These are phyloP conservation scores for Portunus trituberculatus DNA, from an alignment of 1,140 invertebrate genomes.

Conservation along the genomic window DNA sequence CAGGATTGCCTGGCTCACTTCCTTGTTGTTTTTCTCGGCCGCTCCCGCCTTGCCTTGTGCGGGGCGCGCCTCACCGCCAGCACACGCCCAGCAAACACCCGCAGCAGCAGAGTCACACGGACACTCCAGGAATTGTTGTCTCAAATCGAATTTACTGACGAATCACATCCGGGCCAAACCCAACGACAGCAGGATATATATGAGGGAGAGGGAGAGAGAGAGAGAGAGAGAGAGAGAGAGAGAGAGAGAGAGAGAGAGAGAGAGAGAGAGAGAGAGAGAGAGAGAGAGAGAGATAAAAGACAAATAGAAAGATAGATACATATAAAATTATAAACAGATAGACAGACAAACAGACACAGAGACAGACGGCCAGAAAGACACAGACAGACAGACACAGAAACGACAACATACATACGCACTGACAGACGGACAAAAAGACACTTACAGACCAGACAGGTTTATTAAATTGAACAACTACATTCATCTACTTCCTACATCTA, in stretches of 20 bases:
- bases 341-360: no score
- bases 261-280: constrained; percentile 51
- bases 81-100: constrained; percentile 4
- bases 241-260: constrained; percentile 47
- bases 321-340: no score
- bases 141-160: background rate
- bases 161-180: background rate
- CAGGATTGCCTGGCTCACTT: background rate
- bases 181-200: background rate
- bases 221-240: constrained; percentile 8
- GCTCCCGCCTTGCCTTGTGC: background rate
- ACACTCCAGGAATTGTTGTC: background rate
- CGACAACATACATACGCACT: no score
- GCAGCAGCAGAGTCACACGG: background rate
- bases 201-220: background rate
- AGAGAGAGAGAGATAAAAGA: constrained; percentile 2
- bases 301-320: no score
- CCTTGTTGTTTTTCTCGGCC: background rate
- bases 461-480: no score
- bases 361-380: no score
- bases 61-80: background rate
- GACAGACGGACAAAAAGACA: no score
- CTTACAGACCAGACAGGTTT: no score
- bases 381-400: no score
- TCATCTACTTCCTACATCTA: no score